Evolutionary conservation across 2,113 vertebrate species (phyloP).

Genomic region (Zosterops lateralis): DNA sequence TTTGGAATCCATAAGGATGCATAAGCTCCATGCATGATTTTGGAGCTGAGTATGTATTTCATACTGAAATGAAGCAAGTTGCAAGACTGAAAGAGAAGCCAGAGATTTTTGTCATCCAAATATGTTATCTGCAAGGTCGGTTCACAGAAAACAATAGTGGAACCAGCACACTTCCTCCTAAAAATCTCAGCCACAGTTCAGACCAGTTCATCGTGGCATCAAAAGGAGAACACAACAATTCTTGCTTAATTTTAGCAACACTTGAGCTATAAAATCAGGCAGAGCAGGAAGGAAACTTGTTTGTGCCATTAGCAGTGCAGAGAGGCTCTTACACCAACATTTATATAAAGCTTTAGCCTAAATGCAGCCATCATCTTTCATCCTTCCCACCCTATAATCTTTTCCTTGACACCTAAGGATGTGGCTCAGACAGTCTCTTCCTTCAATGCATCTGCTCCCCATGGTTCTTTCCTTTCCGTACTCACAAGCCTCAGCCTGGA

Average conservation of each 20-base stretch:
- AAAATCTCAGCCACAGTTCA: neutral
- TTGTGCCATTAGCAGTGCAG: neutral
- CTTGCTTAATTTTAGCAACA: slow-evolving; percentile 14
- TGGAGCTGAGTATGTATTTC: neutral
- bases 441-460: neutral
- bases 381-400: neutral
- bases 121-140: neutral
- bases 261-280: neutral
- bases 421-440: neutral
- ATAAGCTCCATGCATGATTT: neutral
- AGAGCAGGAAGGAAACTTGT: neutral
- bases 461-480: neutral
- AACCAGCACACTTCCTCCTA: neutral
- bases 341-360: neutral
- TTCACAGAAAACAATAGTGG: neutral
- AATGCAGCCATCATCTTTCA: neutral
- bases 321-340: neutral
- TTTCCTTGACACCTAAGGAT: neutral
- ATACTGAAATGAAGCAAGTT: neutral
- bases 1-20: neutral
- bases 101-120: neutral
- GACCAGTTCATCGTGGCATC: neutral
- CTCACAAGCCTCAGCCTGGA: neutral
- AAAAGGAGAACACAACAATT: neutral
- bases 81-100: neutral